These are phyloP conservation scores for Parnassius orleans DNA, from an alignment of 2,888 invertebrate species.

Conservation along the genomic window DNA sequence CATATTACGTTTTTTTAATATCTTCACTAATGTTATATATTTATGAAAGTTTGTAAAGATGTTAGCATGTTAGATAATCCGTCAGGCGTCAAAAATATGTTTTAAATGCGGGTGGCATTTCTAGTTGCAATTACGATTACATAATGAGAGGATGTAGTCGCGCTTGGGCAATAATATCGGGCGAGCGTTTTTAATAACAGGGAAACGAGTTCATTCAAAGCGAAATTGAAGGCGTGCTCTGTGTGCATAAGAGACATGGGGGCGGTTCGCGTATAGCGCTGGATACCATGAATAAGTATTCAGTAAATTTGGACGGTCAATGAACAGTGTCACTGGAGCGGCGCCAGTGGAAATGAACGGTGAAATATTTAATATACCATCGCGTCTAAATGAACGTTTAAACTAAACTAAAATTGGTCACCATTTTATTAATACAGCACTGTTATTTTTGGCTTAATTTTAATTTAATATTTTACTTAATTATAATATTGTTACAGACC, in stretches of 20 bases:
- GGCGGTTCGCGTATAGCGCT: constrained; percentile 39
- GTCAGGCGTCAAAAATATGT: too few relatives aligned
- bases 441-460: not conserved
- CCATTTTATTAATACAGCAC: constrained; percentile 1
- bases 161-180: constrained; percentile 3
- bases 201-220: constrained; percentile 40
- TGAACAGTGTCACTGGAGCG: constrained; percentile 39
- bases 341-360: constrained; percentile 29
- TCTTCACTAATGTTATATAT: too few relatives aligned
- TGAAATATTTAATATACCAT: constrained; percentile 31
- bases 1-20: too few relatives aligned
- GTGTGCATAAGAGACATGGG: constrained; percentile 55
- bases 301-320: constrained; percentile 51
- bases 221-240: constrained; percentile 56
- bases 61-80: too few relatives aligned
- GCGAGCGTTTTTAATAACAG: constrained; percentile 12
- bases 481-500: too few relatives aligned
- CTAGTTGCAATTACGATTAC: too few relatives aligned
- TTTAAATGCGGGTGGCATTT: too few relatives aligned
- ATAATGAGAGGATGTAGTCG: not conserved
- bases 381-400: constrained; percentile 31
- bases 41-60: too few relatives aligned
- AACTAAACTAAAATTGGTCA: constrained; percentile 30
- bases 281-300: constrained; percentile 64
- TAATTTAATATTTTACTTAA: too few relatives aligned